A percentile compares a stretch with the other conserved stretches of the same genome.
Conservation (phyloP, 2,797 vertebrate genomes). For the Tarsius wallacei region DNA sequence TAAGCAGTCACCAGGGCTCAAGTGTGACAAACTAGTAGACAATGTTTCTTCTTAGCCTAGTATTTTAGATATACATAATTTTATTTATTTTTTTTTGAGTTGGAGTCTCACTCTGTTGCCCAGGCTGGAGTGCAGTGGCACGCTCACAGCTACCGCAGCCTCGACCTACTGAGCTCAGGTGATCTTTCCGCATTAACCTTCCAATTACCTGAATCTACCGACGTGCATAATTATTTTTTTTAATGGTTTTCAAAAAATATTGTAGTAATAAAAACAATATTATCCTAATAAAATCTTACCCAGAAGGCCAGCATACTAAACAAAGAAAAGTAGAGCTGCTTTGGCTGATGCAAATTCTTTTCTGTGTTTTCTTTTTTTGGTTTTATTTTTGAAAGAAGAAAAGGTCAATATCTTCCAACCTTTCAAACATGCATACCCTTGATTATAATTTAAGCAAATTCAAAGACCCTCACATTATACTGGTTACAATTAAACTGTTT, state of each 20-base stretch:
- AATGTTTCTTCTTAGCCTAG: neutral
- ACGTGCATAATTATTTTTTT: no score
- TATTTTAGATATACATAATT: neutral
- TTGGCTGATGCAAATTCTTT: neutral
- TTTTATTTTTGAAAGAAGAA: constrained; percentile 3
- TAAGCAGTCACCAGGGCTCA: neutral
- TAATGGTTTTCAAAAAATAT: neutral
- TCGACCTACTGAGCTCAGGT: no score
- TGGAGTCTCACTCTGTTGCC: no score
- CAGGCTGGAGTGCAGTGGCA: no score
- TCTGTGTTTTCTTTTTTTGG: neutral
- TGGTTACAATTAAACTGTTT: neutral
- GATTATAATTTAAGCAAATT: neutral
- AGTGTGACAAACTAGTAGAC: neutral
- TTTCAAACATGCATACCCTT: neutral
- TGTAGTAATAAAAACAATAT: constrained; percentile 23
- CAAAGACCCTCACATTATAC: neutral
- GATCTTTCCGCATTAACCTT: no score
- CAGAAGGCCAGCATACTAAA: neutral
- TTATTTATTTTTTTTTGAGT: no score
- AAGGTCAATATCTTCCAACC: neutral
- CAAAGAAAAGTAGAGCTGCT: neutral
- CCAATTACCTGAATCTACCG: no score
- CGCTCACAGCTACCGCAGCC: no score
- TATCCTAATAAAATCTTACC: neutral